Conservation (phyloP, 1,140 invertebrate species). For the Drosophila guanche region DNA sequence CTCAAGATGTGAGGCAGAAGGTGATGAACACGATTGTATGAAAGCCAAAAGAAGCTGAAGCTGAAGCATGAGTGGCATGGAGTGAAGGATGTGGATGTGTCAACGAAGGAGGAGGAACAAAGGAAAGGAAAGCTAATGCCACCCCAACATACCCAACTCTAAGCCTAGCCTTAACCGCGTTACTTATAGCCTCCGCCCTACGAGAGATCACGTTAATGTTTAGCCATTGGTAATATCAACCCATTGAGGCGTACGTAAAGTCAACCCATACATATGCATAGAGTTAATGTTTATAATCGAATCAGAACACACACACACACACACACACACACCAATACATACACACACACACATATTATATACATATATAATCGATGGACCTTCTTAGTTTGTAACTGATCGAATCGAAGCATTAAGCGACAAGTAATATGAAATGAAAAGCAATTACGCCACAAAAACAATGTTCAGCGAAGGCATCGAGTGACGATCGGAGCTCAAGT, state of each 20-base stretch:
- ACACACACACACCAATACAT: conserved; percentile 20
- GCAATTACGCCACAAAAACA: conserved; percentile 59
- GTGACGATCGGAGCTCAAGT: conserved; percentile 9
- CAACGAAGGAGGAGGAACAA: not conserved
- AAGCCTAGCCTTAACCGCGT: conserved; percentile 28
- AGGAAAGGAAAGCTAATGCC: not conserved
- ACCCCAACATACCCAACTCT: conserved; percentile 4
- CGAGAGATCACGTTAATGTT: conserved; percentile 27
- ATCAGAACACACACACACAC: conserved; percentile 12
- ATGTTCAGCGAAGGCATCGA: conserved; percentile 1
- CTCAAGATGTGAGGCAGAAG: too few relatives aligned
- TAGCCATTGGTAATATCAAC: conserved; percentile 35
- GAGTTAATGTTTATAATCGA: conserved; percentile 58
- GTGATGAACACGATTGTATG: conserved; percentile 29
- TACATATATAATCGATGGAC: conserved; percentile 30
- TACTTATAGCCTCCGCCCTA: conserved; percentile 28
- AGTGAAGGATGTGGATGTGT: conserved; percentile 1
- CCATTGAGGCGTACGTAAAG: conserved; percentile 45
- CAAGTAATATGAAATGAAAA: conserved; percentile 45
- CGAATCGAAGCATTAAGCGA: conserved; percentile 50
- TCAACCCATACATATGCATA: conserved; percentile 73
- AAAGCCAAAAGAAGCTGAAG: conserved; percentile 29
- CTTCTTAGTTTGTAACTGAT: conserved; percentile 48
- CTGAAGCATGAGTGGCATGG: too few relatives aligned
- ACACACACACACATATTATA: conserved; percentile 23